These are phyloP conservation scores for Gadopsis bispinosus DNA, from an alignment of 2,797 vertebrate genomes.

Conservation along the genomic window DNA sequence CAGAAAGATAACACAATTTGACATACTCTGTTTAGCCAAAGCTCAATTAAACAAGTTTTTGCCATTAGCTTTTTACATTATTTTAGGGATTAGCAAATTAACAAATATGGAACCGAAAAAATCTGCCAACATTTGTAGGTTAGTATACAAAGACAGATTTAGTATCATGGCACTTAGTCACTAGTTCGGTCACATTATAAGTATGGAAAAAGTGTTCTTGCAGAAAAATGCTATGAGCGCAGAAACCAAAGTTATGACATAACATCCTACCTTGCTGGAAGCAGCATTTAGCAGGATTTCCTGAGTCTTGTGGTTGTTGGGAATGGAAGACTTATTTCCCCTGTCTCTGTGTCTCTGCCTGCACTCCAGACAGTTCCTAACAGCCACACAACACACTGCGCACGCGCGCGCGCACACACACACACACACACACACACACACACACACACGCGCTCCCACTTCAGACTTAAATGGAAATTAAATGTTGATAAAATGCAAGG, in stretches of 20 bases:
- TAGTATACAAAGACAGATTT: slow-evolving; percentile 3
- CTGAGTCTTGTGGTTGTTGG: slow-evolving; percentile 87
- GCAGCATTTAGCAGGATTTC: slow-evolving; percentile 86
- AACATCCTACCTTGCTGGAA: slow-evolving; percentile 86
- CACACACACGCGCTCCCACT: slow-evolving; percentile 39
- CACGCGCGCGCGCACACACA: not conserved
- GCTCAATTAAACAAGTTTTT: not conserved
- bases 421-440: slow-evolving; percentile 84
- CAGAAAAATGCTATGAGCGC: not conserved
- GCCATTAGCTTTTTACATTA: not conserved
- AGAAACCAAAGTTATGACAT: not conserved
- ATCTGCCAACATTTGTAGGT: not conserved
- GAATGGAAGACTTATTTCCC: slow-evolving; percentile 83
- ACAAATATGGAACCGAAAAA: not conserved
- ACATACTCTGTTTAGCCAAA: slow-evolving; percentile 24
- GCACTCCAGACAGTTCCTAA: slow-evolving; percentile 96
- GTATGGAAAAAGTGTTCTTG: not conserved
- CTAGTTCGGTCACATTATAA: not conserved
- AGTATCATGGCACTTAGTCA: not conserved
- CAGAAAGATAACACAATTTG: slow-evolving; percentile 61
- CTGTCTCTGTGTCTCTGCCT: slow-evolving; percentile 92
- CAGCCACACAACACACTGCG: slow-evolving; percentile 96
- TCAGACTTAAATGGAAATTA: slow-evolving; percentile 59
- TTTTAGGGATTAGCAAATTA: not conserved
- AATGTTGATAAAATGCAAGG: slow-evolving; percentile 67